Base-by-base conservation (phyloP, 2,113 vertebrate genomes). In the Glaucomys volans region DNA sequence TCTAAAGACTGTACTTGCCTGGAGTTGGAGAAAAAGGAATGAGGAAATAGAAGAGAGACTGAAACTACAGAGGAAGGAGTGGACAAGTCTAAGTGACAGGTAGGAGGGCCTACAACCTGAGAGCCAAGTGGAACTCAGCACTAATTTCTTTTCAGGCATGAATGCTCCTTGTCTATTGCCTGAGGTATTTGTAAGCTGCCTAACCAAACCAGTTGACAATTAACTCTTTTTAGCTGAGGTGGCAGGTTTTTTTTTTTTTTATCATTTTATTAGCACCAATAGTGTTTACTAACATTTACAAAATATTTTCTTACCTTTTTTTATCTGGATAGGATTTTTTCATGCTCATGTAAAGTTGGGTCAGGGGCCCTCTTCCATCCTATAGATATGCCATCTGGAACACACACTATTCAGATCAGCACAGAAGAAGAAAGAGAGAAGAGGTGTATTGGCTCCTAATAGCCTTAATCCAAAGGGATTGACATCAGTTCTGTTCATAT, bases 1-100 rank as follows among this genome's bases (percentile, higher is more conserved):
- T 90, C 50, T 64, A 62, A 96, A 87, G 44, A 67, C 42, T 59
- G 4, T 59, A 84, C 83, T 89, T 93, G 12, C 54, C 79, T 47
- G 14, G 89, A 10, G 66, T 89, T 35, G 52, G 9, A 93, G 40
- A 80, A 54, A 76, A 44, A 54, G 0, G 14, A 35, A 59, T 66
- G 32, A 75, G 4, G 62, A 90, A 57, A 22, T 16, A 87, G 64
- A 83, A 7, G 28, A 93, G 37, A 90, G 47, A 72, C 67, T 52
- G 37, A 89, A 72, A 77, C 16, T 75, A 20, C 30, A 95, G 69
- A 67, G 32, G 17, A 82, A 71, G 37, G 22, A 82, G 4, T 32
- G 6, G 32, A 87, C 0, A 7, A 20, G 77, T 47, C 5, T 84
- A 66, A 89, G 54, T 47, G n/a, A 24, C 11, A 44, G 14, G 26